A percentile compares a stretch with the other conserved stretches of the same genome.
Evolutionary conservation across 2,888 invertebrate genomes (phyloP).

Genomic region (Mythimna impura): DNA sequence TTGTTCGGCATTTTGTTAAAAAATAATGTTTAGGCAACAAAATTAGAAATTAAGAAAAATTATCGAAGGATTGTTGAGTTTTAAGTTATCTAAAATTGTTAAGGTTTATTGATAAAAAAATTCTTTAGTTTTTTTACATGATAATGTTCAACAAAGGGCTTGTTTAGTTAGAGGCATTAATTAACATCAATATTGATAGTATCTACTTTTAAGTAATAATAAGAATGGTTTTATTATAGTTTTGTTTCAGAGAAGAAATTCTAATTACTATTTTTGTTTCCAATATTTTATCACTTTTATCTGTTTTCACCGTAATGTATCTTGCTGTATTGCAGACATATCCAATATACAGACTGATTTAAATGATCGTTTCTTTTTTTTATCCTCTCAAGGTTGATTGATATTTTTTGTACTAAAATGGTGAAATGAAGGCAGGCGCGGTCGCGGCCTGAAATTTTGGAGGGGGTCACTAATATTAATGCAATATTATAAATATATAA

Average conservation of each 20-base stretch:
- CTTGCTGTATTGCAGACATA: constrained; percentile 91
- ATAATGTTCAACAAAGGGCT: constrained; percentile 86
- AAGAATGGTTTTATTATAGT: constrained; percentile 89
- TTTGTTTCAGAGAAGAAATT: constrained; percentile 90
- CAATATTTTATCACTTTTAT: constrained; percentile 89
- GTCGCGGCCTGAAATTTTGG: too few species aligned
- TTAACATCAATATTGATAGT: constrained; percentile 89
- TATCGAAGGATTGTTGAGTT: constrained; percentile 88
- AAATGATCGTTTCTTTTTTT: constrained; percentile 78
- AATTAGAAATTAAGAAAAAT: constrained; percentile 88
- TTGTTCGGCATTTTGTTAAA: constrained; percentile 87
- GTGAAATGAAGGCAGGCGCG: not conserved
- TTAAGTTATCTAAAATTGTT: constrained; percentile 89
- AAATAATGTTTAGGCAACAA: constrained; percentile 89
- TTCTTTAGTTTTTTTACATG: constrained; percentile 84
- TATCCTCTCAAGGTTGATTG: not conserved
- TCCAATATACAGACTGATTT: constrained; percentile 91
- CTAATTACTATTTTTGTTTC: constrained; percentile 90
- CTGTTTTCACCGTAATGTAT: constrained; percentile 90
- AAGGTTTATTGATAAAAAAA: constrained; percentile 85
- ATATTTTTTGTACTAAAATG: not conserved
- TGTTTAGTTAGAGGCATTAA: constrained; percentile 89
- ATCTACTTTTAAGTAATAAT: constrained; percentile 87
- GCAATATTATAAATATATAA: too few species aligned
- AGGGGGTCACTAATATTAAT: too few species aligned